Conservation (phyloP, 2,797 vertebrate genomes). For the Cyprinella venusta region DNA sequence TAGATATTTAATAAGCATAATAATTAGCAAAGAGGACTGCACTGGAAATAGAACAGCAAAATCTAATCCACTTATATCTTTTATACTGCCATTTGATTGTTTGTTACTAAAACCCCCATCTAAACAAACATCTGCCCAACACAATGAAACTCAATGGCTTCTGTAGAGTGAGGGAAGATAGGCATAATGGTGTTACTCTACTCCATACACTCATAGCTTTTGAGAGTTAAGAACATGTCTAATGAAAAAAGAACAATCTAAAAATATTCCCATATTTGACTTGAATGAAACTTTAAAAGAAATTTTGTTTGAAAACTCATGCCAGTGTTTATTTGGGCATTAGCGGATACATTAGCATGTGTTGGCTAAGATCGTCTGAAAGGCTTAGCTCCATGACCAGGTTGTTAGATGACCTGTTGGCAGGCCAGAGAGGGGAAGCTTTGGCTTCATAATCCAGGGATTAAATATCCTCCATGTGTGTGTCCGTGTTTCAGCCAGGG, state of each 20-base stretch:
- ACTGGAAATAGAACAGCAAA: neutral
- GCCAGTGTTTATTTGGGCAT: conserved; percentile 1
- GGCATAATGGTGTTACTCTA: neutral
- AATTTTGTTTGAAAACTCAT: neutral
- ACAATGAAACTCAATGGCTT: neutral
- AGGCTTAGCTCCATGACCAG: conserved; percentile 42
- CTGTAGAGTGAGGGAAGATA: neutral
- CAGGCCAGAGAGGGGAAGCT: conserved; percentile 46
- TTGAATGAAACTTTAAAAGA: neutral
- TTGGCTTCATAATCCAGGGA: conserved; percentile 45
- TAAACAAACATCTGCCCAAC: neutral
- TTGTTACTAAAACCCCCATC: neutral
- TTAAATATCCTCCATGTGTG: conserved; percentile 34
- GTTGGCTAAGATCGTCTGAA: conserved; percentile 33
- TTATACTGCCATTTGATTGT: neutral
- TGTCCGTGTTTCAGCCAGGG: conserved; percentile 12
- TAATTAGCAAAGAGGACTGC: neutral
- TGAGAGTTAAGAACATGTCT: neutral
- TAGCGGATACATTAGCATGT: conserved; percentile 12
- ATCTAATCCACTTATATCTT: neutral
- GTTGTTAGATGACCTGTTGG: conserved; percentile 51
- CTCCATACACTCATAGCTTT: neutral
- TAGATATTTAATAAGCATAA: too few relatives aligned
- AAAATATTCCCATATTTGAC: neutral
- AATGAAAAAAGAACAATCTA: neutral